Conservation (phyloP, 2,888 invertebrate genomes). For the Mesochorus sp. region DNA sequence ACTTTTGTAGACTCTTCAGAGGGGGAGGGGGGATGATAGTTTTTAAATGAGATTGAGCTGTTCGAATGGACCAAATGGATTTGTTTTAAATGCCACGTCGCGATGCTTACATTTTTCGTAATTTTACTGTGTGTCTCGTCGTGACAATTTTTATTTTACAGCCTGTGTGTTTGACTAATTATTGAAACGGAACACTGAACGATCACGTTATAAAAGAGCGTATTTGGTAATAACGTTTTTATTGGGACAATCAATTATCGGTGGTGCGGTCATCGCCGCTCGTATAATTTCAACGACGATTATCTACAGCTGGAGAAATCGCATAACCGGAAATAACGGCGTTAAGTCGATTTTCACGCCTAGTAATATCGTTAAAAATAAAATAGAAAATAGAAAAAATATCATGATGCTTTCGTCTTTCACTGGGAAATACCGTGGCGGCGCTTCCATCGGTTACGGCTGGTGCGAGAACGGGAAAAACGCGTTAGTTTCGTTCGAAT, state of each 20-base stretch:
- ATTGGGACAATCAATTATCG: conserved; percentile 11
- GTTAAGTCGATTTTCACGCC: conserved; percentile 51
- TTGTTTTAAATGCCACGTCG: not conserved
- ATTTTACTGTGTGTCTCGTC: no score
- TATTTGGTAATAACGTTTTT: not conserved
- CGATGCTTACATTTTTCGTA: conserved; percentile 11
- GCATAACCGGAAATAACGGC: conserved; percentile 39
- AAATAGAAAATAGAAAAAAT: not conserved
- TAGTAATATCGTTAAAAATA: conserved; percentile 20
- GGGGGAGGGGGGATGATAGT: not conserved
- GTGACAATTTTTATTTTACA: no score
- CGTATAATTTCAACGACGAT: not conserved
- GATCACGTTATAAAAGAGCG: not conserved
- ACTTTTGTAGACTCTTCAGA: conserved; percentile 1
- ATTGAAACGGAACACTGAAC: no score
- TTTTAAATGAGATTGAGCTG: conserved; percentile 38
- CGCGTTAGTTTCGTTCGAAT: conserved; percentile 19
- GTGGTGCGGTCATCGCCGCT: not conserved
- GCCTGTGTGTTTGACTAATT: no score
- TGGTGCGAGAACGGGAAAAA: conserved; percentile 30
- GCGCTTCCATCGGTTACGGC: conserved; percentile 53
- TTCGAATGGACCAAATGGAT: conserved; percentile 4
- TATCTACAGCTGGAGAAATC: conserved; percentile 34
- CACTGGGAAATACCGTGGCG: conserved; percentile 24
- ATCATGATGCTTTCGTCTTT: conserved; percentile 16